Conservation (phyloP, 2,888 invertebrate species). For the Drosophila paranaensis region DNA sequence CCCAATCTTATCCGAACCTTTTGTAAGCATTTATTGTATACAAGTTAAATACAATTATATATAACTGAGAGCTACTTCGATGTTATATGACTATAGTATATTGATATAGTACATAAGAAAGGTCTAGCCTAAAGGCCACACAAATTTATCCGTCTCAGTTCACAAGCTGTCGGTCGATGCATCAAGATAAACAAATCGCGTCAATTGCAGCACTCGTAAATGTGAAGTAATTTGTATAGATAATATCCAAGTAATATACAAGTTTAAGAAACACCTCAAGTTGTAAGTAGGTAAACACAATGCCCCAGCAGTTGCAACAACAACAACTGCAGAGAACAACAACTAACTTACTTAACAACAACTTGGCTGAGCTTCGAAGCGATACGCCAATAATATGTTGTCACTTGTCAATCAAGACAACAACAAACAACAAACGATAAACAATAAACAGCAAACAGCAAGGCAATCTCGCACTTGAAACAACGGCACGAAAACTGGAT, state of each 20-base stretch:
- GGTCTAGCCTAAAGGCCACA: background rate
- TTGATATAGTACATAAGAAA: background rate
- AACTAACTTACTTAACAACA: slow-evolving; percentile 34
- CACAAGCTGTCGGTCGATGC: background rate
- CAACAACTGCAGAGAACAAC: slow-evolving; percentile 35
- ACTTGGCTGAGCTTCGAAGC: slow-evolving; percentile 57
- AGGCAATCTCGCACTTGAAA: slow-evolving; percentile 57
- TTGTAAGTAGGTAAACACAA: slow-evolving; percentile 59
- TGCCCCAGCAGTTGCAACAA: slow-evolving; percentile 30
- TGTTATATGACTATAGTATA: background rate
- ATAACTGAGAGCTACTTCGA: background rate
- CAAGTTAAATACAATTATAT: too few species aligned
- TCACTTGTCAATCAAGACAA: slow-evolving; percentile 78
- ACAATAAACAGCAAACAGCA: slow-evolving; percentile 32
- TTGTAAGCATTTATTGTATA: too few species aligned
- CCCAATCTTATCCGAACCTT: too few species aligned
- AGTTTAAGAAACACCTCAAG: slow-evolving; percentile 40
- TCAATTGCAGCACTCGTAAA: slow-evolving; percentile 31
- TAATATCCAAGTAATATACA: slow-evolving; percentile 28
- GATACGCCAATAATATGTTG: slow-evolving; percentile 80
- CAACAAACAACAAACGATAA: slow-evolving; percentile 43
- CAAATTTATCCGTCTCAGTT: background rate
- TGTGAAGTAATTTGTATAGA: slow-evolving; percentile 39
- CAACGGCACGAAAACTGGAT: slow-evolving; percentile 44
- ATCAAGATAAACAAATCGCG: slow-evolving; percentile 32